A percentile compares a stretch with the other conserved stretches of the same genome.
Evolutionary conservation across 2,888 invertebrate genomes (phyloP).

Genomic region (Eupithecia pulchellata): DNA sequence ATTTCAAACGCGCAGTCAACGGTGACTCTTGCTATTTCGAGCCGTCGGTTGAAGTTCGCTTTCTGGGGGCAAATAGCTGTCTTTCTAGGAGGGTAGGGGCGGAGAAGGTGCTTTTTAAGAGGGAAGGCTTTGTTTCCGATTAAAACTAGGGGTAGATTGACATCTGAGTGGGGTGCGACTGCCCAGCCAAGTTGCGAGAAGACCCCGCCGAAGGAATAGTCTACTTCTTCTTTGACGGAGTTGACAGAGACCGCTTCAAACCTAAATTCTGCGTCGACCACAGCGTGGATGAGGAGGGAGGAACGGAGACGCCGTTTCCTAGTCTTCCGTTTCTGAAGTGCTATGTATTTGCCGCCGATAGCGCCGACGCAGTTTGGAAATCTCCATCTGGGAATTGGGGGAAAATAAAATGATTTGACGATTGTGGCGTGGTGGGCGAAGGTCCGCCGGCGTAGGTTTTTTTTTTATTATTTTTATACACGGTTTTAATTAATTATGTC

Average conservation of each 20-base stretch:
- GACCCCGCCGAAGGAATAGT: slow-evolving; percentile 26
- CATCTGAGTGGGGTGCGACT: slow-evolving; percentile 36
- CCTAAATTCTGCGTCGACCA: slow-evolving; percentile 38
- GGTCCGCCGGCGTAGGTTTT: too few relatives aligned
- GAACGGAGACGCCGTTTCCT: slow-evolving; percentile 10
- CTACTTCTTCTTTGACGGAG: slow-evolving; percentile 14
- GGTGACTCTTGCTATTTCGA: slow-evolving; percentile 39
- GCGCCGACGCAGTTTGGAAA: slow-evolving; percentile 45
- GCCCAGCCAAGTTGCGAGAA: slow-evolving; percentile 36
- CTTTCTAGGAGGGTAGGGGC: slow-evolving; percentile 40
- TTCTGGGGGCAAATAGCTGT: slow-evolving; percentile 26
- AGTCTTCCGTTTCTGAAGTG: slow-evolving; percentile 17
- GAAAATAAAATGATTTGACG: not conserved
- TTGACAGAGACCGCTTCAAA: slow-evolving; percentile 29
- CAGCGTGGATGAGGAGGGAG: slow-evolving; percentile 30
- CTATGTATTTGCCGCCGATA: slow-evolving; percentile 41
- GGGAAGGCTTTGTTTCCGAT: slow-evolving; percentile 47
- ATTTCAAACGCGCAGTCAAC: slow-evolving; percentile 48
- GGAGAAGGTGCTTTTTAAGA: slow-evolving; percentile 41
- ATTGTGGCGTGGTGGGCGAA: too few relatives aligned
- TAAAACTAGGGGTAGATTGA: slow-evolving; percentile 40
- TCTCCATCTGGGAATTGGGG: slow-evolving; percentile 29
- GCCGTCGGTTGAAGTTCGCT: slow-evolving; percentile 39
- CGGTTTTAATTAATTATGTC: too few relatives aligned
- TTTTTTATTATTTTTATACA: too few relatives aligned